These are phyloP conservation scores for Mastacembelus armatus DNA, from an alignment of 2,797 vertebrate species.

Conservation along the genomic window DNA sequence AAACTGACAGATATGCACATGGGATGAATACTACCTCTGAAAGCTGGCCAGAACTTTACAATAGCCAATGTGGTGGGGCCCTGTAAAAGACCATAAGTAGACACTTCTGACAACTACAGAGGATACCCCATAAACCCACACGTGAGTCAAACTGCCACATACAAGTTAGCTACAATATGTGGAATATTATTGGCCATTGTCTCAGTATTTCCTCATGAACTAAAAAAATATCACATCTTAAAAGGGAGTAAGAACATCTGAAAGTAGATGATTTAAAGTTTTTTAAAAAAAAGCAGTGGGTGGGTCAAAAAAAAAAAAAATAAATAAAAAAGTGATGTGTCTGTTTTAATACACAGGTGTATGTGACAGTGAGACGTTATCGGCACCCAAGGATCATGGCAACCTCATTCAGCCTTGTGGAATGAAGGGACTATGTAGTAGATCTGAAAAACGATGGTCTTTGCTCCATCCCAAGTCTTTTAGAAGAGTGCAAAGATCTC, in stretches of 20 bases:
- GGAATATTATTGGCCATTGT: slow-evolving; percentile 70
- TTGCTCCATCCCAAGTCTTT: slow-evolving; percentile 94
- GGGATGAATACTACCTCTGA: slow-evolving; percentile 84
- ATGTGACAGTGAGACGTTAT: slow-evolving; percentile 90
- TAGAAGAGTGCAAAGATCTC: slow-evolving; percentile 96
- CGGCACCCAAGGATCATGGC: slow-evolving; percentile 91
- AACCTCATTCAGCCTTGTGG: slow-evolving; percentile 92
- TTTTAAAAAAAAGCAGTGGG: slow-evolving; percentile 39
- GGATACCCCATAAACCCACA: slow-evolving; percentile 82
- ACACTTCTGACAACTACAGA: slow-evolving; percentile 83
- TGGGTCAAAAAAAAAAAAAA: slow-evolving; percentile 66
- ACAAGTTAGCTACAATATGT: slow-evolving; percentile 70
- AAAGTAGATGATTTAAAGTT: slow-evolving; percentile 81
- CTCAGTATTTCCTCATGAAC: slow-evolving; percentile 66
- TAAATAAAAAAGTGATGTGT: slow-evolving; percentile 82
- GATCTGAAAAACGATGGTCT: slow-evolving; percentile 91
- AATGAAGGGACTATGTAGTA: slow-evolving; percentile 95
- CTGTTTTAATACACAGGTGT: slow-evolving; percentile 90
- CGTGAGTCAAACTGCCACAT: slow-evolving; percentile 84
- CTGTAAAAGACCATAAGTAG: slow-evolving; percentile 86
- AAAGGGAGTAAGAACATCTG: slow-evolving; percentile 82
- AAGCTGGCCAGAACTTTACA: slow-evolving; percentile 83
- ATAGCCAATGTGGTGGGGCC: slow-evolving; percentile 76
- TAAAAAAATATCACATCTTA: slow-evolving; percentile 71
- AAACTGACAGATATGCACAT: slow-evolving; percentile 85